Evolutionary conservation across 2,888 invertebrate species (phyloP), one percentile per base, ranked within the genome.

Genomic region (Diaphora mendica): DNA sequence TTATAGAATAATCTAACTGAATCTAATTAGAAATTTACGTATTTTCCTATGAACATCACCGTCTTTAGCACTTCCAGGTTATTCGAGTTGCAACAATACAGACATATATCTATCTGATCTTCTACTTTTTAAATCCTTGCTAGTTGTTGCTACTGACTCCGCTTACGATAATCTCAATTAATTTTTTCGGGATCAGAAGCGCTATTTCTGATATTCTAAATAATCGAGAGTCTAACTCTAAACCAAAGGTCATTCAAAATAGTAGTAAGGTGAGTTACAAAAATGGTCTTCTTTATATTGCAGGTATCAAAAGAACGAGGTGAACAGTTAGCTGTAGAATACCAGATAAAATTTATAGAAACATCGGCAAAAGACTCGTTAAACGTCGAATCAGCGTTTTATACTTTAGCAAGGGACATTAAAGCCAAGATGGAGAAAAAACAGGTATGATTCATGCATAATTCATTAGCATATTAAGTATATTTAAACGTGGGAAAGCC

Each of bases 311-410:
- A 98, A 95, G 99, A 99, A 92, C 96, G 99, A 88, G 99, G 99
- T 71, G 99, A 99, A 96, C 98, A 99, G 96, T 96, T 99, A 93
- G 99, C 99, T 78, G 97, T 99, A 89, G 99, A 99, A 95, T 99
- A 99, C 96, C 98, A 99, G 89, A 99, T 99, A 87, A 99, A 99
- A 96, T 99, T 99, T 96, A 98, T 99, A 97, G 99, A 99, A 96
- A 99, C 99, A 71, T 99, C 99, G 85, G 99, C 99, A 73, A 99
- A 99, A 96, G 98, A 99, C 83, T 99, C 99, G 92, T 98, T 99
- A 92, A 99, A 99, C 93, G 99, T 99, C 68, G 99, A 99, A 95
- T 98, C 98, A 88, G 99, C 99, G 74, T 99, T 99, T 96, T 99
- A 98, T 94, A 99, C 99, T 78, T 96, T 99, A 93, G 99, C 99